These are phyloP conservation scores for Pseudochaenichthys georgianus DNA, from an alignment of 2,797 vertebrate species.

Conservation along the genomic window DNA sequence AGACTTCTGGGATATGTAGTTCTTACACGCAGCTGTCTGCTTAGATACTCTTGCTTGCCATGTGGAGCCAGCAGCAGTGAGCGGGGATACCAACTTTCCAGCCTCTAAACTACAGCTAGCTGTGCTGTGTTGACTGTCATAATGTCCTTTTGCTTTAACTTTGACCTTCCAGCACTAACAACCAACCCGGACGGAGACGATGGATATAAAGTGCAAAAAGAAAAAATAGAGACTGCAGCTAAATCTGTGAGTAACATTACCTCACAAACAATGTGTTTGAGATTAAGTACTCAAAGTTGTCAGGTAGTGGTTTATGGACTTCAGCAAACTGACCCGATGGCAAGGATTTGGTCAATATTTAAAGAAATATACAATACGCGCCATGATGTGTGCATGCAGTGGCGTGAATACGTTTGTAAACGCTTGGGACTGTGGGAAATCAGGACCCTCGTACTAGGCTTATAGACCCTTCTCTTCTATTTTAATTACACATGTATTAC, in stretches of 20 bases:
- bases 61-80: slow-evolving; percentile 22
- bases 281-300: background rate
- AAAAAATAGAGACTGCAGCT: slow-evolving; percentile 32
- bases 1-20: slow-evolving; percentile 72
- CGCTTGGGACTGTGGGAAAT: background rate
- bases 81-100: background rate
- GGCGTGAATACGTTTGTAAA: background rate
- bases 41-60: slow-evolving; percentile 27
- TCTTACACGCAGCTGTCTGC: background rate
- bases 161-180: slow-evolving; percentile 70
- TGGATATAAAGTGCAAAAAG: slow-evolving; percentile 25
- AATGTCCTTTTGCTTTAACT: slow-evolving; percentile 87
- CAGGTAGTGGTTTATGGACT: background rate
- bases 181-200: slow-evolving; percentile 5
- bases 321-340: too few relatives aligned
- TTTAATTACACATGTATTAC: background rate
- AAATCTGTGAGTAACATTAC: slow-evolving; percentile 65
- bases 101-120: background rate
- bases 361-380: too few relatives aligned
- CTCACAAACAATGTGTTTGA: background rate
- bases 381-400: background rate
- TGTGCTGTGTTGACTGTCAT: background rate
- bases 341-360: background rate
- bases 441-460: background rate
- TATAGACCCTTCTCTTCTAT: background rate